Conservation (phyloP, 2,113 vertebrate genomes). For the Malurus elegans region DNA sequence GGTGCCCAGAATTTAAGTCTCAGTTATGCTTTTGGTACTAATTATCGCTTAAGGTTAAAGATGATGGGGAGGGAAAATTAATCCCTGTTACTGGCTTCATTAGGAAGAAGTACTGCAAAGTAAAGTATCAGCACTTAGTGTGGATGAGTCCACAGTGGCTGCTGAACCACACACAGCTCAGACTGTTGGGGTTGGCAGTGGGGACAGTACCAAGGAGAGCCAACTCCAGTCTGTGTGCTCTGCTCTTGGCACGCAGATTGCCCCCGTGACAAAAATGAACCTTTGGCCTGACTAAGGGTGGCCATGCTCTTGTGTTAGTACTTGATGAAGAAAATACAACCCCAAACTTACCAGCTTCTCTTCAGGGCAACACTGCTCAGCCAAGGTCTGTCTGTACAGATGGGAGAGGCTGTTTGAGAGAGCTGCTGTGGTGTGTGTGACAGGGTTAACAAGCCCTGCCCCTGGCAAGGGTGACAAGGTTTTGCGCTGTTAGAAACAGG, state of each 20-base stretch:
- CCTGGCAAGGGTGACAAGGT: not conserved
- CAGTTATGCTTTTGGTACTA: not conserved
- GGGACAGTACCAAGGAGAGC: accelerated
- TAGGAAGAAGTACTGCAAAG: not conserved
- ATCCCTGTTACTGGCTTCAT: not conserved
- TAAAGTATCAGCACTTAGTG: not conserved
- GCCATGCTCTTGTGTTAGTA: not conserved
- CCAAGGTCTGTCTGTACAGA: accelerated
- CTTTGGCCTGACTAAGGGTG: not conserved
- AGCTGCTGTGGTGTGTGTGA: not conserved
- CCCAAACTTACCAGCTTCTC: not conserved
- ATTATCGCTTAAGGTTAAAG: not conserved
- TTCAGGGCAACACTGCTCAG: not conserved
- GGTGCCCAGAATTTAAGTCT: not conserved
- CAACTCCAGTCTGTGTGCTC: accelerated
- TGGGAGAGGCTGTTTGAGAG: not conserved
- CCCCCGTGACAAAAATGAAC: not conserved
- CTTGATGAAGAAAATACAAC: not conserved
- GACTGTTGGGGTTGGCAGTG: accelerated
- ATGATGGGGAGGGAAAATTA: not conserved
- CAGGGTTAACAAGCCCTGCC: not conserved
- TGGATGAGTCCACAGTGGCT: not conserved
- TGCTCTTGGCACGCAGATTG: not conserved
- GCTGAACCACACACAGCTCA: not conserved
- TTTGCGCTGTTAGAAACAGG: not conserved